A percentile compares a stretch with the other conserved stretches of the same genome.
Evolutionary conservation across 2,888 invertebrate species (phyloP).

Genomic region (Neoascia interrupta): DNA sequence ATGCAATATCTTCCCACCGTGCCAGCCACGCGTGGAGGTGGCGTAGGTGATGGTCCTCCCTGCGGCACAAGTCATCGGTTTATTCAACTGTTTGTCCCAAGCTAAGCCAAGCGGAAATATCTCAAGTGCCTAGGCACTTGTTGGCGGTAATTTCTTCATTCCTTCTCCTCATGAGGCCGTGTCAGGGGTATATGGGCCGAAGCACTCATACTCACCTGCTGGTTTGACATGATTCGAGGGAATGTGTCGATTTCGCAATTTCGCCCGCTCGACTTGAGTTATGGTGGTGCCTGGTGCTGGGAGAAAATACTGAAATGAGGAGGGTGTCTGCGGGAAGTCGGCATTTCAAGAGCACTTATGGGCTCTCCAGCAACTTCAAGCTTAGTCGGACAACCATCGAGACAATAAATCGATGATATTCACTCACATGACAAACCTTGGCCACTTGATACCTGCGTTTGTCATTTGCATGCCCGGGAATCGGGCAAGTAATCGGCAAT

Average conservation of each 20-base stretch:
- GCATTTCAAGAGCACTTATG: slow-evolving; percentile 32
- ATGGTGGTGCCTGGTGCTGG: slow-evolving; percentile 14
- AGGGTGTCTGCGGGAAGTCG: background rate
- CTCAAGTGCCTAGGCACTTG: slow-evolving; percentile 53
- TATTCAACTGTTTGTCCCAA: slow-evolving; percentile 32
- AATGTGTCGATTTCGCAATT: slow-evolving; percentile 58
- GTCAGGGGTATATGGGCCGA: too few species aligned
- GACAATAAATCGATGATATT: slow-evolving; percentile 56
- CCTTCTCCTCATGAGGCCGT: background rate
- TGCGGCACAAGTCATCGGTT: slow-evolving; percentile 31
- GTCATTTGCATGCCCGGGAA: slow-evolving; percentile 4
- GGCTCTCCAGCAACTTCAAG: slow-evolving; percentile 43
- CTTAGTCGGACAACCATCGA: slow-evolving; percentile 49
- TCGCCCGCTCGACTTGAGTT: slow-evolving; percentile 51
- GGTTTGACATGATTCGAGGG: slow-evolving; percentile 54
- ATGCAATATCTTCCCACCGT: slow-evolving; percentile 30
- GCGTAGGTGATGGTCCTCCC: slow-evolving; percentile 15
- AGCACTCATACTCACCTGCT: slow-evolving; percentile 26
- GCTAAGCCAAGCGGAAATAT: slow-evolving; percentile 53
- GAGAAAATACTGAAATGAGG: background rate
- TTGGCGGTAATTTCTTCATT: slow-evolving; percentile 8
- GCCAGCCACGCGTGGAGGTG: slow-evolving; percentile 4
- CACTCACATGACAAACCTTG: slow-evolving; percentile 41
- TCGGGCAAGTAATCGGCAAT: slow-evolving; percentile 43
- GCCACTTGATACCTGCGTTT: slow-evolving; percentile 33